These are phyloP conservation scores for Astreopora myriophthalma DNA, from an alignment of 64 coral and sea anemone species.

Conservation along the genomic window DNA sequence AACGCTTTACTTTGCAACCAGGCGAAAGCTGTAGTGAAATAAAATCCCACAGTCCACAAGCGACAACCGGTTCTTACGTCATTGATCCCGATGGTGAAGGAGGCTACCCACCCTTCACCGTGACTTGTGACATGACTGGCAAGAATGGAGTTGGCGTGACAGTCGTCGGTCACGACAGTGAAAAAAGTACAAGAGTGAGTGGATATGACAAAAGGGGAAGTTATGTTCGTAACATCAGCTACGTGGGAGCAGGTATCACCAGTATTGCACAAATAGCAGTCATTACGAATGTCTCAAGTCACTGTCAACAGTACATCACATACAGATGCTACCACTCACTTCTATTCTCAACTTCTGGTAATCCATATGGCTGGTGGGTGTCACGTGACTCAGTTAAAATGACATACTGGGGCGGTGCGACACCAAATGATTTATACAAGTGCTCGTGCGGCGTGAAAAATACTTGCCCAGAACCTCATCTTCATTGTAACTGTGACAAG, in stretches of 20 bases:
- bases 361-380: constrained; percentile 37
- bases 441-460: not conserved
- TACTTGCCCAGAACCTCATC: not conserved
- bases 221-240: not conserved
- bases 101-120: not conserved
- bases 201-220: not conserved
- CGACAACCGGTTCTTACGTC: not conserved
- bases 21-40: constrained; percentile 24
- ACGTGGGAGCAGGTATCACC: not conserved
- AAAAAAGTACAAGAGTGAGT: not conserved
- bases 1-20: not conserved
- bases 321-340: not conserved
- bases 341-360: not conserved
- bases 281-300: not conserved
- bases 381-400: not conserved
- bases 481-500: constrained; percentile 1
- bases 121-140: constrained; percentile 45
- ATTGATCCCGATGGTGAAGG: constrained; percentile 44
- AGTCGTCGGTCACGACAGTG: constrained; percentile 36
- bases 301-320: constrained; percentile 40
- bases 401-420: not conserved
- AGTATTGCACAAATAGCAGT: not conserved
- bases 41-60: not conserved
- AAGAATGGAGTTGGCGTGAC: constrained; percentile 41
- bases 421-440: not conserved